phyloP scores from a whole-genome alignment of 2,888 invertebrate genomes.

The Lasioglossum villosulum region DNA sequence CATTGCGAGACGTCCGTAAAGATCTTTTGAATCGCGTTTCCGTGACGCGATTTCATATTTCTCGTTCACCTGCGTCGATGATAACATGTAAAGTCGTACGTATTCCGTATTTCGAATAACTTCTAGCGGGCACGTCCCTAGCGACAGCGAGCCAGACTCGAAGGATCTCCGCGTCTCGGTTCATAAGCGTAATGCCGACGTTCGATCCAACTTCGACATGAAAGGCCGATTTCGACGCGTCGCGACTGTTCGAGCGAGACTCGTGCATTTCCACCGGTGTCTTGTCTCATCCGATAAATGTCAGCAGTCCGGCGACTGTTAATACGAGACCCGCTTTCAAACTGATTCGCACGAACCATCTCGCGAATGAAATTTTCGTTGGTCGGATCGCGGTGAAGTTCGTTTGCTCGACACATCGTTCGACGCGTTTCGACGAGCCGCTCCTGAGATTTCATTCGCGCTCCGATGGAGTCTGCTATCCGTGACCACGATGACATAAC shows the following conservation, averaged over 20 bases:
- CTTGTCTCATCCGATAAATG: constrained; percentile 32
- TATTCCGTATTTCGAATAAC: constrained; percentile 4
- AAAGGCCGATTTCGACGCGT: constrained; percentile 5
- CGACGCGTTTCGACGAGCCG: neutral
- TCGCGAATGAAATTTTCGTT: constrained; percentile 18
- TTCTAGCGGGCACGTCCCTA: neutral
- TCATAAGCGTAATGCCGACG: constrained; percentile 16
- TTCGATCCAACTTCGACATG: constrained; percentile 8
- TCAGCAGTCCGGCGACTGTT: constrained; percentile 22
- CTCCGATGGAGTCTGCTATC: neutral
- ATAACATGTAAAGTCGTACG: neutral
- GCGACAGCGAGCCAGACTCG: neutral
- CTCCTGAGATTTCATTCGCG: neutral
- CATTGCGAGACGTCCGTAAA: neutral
- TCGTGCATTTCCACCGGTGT: constrained; percentile 1
- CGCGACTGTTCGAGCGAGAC: constrained; percentile 10
- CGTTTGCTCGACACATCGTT: neutral
- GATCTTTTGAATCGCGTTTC: neutral
- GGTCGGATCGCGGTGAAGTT: neutral
- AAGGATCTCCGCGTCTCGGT: neutral
- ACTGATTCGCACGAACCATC: constrained; percentile 23
- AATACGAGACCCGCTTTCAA: constrained; percentile 25
- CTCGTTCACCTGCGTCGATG: neutral
- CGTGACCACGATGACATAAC: neutral
- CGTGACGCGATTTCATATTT: neutral